Evolutionary conservation across 2,888 invertebrate genomes (phyloP), one percentile per base, ranked within the genome.

Genomic region (Melieria omissa): DNA sequence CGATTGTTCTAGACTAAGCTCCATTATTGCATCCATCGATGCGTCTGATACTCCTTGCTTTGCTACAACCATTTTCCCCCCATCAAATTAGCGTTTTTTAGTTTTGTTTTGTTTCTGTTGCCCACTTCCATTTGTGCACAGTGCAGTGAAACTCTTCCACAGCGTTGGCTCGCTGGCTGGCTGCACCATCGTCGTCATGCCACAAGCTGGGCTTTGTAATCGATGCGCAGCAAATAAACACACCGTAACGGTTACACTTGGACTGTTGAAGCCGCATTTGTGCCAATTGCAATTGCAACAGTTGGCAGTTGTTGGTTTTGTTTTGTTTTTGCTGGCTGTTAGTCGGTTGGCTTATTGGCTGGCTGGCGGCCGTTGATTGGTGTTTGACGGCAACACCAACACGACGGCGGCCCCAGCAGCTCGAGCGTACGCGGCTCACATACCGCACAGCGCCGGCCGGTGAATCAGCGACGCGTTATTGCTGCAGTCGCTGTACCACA

Each of bases 181-280:
- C 10, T 49, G 49, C 29, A 29, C 29, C 29, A 49, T 52, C 14
- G 52, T 52, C 14, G 52, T 52, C 14, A 52, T 52, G 14, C 12
- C 52, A n/a, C 14, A 52, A 52, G 14, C 52, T 52, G 12, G 52
- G 58, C 41, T 41, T 29, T 46, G 62, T 62, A 62, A 62, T 62
- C 65, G 54, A 65, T 65, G 52, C 52, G 52, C 65, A 65, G 52
- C 49, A 54, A 65, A 7, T 52, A 41, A 73, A 46, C 52, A 42
- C 41, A 73, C 74, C 73, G 70, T 67, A 77, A 77, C 79, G 78
- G 79, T 80, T 79, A 76, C 79, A 76, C 77, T 73, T 77, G 76
- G 74, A 74, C 60, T 71, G 70, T 57, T 75, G 75, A 76, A 74
- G 74, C 74, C 73, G 73, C 74, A 74, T 74, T 76, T 74, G 73